Evolutionary conservation across 2,113 vertebrate species (phyloP), one percentile per base, ranked within the genome.

Genomic region (Deroptyus accipitrinus): DNA sequence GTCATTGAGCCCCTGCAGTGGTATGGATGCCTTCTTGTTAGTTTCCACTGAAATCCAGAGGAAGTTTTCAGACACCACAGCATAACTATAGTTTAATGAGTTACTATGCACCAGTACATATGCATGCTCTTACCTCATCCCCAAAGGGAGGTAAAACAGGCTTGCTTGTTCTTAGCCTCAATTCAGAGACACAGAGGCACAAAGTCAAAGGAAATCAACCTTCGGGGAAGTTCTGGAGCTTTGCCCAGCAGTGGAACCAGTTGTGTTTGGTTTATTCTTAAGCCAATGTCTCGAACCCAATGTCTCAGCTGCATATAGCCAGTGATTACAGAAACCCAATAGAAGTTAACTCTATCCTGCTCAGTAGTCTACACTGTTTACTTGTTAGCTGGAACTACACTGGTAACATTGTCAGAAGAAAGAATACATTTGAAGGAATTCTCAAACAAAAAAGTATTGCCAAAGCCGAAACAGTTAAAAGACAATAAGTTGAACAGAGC

Each of bases 11-110:
- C 27, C 52, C 35, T 57, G 52, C 30, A 42, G 18, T 37, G 18
- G 6, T 17, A 10, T 8, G 8, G 28, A 62, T 69, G 25, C 11
- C 28, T 72, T 54, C 37, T 28, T 91, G 85, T 92, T 86, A 93
- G 68, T 93, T 96, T 95, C 92, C 90, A 92, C 51, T 30, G 28
- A 68, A 61, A 42, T 59, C n/a, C 11, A 6, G 33, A 61, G 61
- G 37, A 74, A 78, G 28, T 6, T 77, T 46, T 81, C 57, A 85
- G 37, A 78, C 33, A 69, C 33, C 18, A 9, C 9, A n/a, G 63
- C 28, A 17, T 11, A 64, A 15, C 64, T 30, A 44, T 9, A 30
- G 83, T 25, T 95, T 95, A 94, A 94, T 97, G 46, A 94, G 48
- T 95, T 74, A 96, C 96, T 39, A 77, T 2, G 6, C 37, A 28